Conservation (phyloP, 2,113 vertebrate species). For the Serilophus lunatus region DNA sequence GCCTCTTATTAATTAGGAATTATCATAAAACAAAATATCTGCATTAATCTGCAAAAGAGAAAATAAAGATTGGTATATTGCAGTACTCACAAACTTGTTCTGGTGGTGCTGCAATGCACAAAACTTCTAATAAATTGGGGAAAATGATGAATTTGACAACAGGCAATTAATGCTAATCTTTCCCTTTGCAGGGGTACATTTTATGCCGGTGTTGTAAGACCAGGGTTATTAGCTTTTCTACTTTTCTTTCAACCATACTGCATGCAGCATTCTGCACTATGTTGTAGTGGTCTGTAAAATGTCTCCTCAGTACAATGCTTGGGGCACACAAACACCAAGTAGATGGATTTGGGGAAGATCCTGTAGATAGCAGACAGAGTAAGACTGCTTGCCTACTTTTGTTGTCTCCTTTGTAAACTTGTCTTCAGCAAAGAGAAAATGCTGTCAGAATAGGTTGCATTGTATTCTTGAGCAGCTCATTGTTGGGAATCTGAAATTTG, state of each 20-base stretch:
- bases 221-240: constrained; percentile 11
- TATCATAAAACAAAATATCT: constrained; percentile 57
- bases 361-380: background rate
- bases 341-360: background rate
- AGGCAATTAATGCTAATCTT: constrained; percentile 55
- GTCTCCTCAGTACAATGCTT: background rate
- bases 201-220: constrained; percentile 39
- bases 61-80: constrained; percentile 53
- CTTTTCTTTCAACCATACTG: background rate
- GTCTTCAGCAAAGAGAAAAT: background rate
- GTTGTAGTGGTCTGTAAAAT: background rate
- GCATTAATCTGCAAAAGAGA: constrained; percentile 47
- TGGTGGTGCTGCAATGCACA: constrained; percentile 43
- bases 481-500: constrained; percentile 52
- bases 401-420: background rate
- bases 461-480: constrained; percentile 21
- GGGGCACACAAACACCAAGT: background rate
- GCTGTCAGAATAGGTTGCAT: background rate
- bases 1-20: constrained; percentile 62
- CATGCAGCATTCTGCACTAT: background rate
- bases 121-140: constrained; percentile 58
- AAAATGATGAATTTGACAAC: constrained; percentile 59
- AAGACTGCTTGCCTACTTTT: background rate
- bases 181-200: constrained; percentile 36
- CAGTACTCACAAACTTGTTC: constrained; percentile 25